A percentile compares a stretch with the other conserved stretches of the same genome.
These are phyloP conservation scores for Darevskia nairensis DNA, from an alignment of 2,797 vertebrate genomes.

Conservation along the genomic window DNA sequence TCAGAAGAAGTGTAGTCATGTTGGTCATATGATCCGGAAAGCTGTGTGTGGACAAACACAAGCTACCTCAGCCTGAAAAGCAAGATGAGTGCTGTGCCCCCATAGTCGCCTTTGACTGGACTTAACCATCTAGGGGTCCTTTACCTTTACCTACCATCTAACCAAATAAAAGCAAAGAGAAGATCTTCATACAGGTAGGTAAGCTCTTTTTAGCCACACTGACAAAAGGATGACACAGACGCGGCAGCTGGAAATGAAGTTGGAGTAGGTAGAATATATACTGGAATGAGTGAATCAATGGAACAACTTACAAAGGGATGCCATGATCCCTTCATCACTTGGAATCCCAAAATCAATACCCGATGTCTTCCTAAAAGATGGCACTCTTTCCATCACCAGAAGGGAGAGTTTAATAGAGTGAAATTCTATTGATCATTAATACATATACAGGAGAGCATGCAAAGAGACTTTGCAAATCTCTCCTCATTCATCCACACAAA, in stretches of 20 bases:
- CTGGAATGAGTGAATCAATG: slow-evolving; percentile 7
- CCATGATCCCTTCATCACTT: not conserved
- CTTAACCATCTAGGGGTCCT: too few relatives aligned
- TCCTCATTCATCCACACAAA: slow-evolving; percentile 20
- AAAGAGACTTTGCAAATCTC: slow-evolving; percentile 5
- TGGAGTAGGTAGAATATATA: slow-evolving; percentile 4
- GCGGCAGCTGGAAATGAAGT: not conserved
- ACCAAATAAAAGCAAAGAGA: not conserved
- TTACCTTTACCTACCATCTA: not conserved
- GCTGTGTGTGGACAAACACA: too few relatives aligned
- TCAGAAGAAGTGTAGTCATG: too few relatives aligned
- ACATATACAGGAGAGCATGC: slow-evolving; percentile 2
- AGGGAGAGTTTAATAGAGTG: accelerated
- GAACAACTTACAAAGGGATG: not conserved
- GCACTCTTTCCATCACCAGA: not conserved
- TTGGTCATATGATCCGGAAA: too few relatives aligned
- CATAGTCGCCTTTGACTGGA: too few relatives aligned
- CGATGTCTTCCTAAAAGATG: not conserved
- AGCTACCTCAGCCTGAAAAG: too few relatives aligned
- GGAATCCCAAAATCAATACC: not conserved
- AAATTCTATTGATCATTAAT: slow-evolving; percentile 24
- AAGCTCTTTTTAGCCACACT: not conserved
- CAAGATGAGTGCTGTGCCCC: too few relatives aligned
- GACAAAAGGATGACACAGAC: not conserved
- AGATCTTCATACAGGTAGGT: accelerated